Evolutionary conservation across 2,888 invertebrate species (phyloP).

Genomic region (Sinhomidia bicolor): DNA sequence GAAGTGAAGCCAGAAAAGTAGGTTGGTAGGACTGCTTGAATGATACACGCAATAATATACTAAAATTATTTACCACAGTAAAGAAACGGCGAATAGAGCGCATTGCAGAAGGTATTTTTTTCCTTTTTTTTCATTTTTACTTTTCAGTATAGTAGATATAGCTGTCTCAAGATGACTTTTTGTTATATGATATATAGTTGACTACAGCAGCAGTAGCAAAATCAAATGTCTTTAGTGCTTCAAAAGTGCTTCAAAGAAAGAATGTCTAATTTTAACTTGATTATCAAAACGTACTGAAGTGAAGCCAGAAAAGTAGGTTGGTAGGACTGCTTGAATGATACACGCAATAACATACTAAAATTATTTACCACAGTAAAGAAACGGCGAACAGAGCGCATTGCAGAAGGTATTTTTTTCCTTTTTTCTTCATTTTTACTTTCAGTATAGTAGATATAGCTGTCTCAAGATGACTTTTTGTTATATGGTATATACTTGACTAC

Average conservation of each 20-base stretch:
- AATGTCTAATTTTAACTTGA: slow-evolving; percentile 54
- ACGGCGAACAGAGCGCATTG: not conserved
- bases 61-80: not conserved
- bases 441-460: not conserved
- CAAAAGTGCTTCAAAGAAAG: not conserved
- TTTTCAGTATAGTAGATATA: not conserved
- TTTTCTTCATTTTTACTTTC: slow-evolving; percentile 40
- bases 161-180: slow-evolving; percentile 3
- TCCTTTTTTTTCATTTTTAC: slow-evolving; percentile 11
- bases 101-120: not conserved
- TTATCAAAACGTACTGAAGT: slow-evolving; percentile 28
- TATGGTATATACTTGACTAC: too few relatives aligned
- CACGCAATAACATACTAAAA: slow-evolving; percentile 5
- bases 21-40: slow-evolving; percentile 60
- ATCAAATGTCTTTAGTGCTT: slow-evolving; percentile 10
- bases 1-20: slow-evolving; percentile 65
- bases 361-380: not conserved
- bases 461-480: slow-evolving; percentile 22
- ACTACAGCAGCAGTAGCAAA: slow-evolving; percentile 15
- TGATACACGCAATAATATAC: slow-evolving; percentile 33
- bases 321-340: slow-evolving; percentile 51
- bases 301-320: slow-evolving; percentile 69
- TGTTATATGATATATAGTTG: too few relatives aligned
- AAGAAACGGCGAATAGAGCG: not conserved
- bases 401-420: not conserved